Conservation (phyloP, 2,113 vertebrate species). For the Plestiodon gilberti region DNA sequence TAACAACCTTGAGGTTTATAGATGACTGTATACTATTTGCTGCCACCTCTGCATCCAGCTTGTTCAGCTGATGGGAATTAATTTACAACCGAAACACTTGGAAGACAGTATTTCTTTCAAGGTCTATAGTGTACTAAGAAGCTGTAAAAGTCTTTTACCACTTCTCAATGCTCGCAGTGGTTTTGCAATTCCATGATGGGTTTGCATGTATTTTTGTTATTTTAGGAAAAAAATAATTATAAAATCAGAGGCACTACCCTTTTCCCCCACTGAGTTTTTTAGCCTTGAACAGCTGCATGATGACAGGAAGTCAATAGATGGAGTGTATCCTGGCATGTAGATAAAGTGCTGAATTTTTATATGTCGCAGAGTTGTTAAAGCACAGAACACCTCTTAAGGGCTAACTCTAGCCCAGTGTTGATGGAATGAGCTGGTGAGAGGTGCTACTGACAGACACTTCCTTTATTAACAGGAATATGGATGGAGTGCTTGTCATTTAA, state of each 20-base stretch:
- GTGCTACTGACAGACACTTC: background rate
- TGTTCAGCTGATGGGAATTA: slow-evolving; percentile 44
- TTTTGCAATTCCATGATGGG: slow-evolving; percentile 8
- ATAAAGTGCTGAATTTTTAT: background rate
- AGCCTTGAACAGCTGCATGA: background rate
- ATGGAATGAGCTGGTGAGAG: background rate
- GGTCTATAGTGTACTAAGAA: slow-evolving; percentile 15
- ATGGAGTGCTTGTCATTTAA: background rate
- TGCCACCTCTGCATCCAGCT: background rate
- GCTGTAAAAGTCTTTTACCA: slow-evolving; percentile 39
- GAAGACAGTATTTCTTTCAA: slow-evolving; percentile 20
- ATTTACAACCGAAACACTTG: slow-evolving; percentile 56
- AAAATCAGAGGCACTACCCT: background rate
- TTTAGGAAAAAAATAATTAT: background rate
- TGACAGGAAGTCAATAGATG: background rate
- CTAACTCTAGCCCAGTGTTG: background rate
- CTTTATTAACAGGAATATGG: no score
- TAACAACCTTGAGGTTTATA: slow-evolving; percentile 41
- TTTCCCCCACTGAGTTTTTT: background rate
- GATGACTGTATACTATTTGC: slow-evolving; percentile 7
- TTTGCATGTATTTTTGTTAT: slow-evolving; percentile 23
- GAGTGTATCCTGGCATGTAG: background rate
- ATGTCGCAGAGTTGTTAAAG: background rate
- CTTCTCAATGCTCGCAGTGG: slow-evolving; percentile 13
- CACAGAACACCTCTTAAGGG: background rate